These are phyloP conservation scores for Phaonia tiefii DNA, from an alignment of 2,888 invertebrate species.

Conservation along the genomic window DNA sequence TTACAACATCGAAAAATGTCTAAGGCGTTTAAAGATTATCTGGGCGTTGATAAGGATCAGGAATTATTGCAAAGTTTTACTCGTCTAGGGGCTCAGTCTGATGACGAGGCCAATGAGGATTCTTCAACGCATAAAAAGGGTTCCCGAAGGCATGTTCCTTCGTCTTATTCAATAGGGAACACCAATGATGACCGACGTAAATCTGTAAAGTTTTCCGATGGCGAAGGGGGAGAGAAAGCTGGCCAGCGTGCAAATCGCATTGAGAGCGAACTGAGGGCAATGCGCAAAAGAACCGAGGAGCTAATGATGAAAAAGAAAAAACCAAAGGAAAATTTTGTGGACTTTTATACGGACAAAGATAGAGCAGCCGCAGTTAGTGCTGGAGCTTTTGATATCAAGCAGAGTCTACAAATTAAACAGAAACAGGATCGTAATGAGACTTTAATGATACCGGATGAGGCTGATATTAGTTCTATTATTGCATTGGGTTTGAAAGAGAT, in stretches of 20 bases:
- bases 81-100: constrained; percentile 84
- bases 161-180: constrained; percentile 63
- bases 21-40: constrained; percentile 83
- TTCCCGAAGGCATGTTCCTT: constrained; percentile 33
- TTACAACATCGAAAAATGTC: constrained; percentile 71
- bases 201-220: constrained; percentile 69
- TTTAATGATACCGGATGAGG: constrained; percentile 88
- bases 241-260: constrained; percentile 73
- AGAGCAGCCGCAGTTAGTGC: constrained; percentile 92
- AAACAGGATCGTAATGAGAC: constrained; percentile 88
- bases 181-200: constrained; percentile 65
- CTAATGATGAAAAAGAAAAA: constrained; percentile 76
- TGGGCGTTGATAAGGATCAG: constrained; percentile 86
- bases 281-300: constrained; percentile 74
- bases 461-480: constrained; percentile 88
- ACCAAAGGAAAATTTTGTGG: constrained; percentile 82
- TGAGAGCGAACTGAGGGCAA: constrained; percentile 73
- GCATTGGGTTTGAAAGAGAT: constrained; percentile 89
- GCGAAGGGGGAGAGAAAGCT: constrained; percentile 60
- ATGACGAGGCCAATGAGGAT: constrained; percentile 81
- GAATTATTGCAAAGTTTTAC: constrained; percentile 91
- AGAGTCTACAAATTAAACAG: constrained; percentile 89
- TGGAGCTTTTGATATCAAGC: constrained; percentile 90
- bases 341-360: constrained; percentile 94
- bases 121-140: constrained; percentile 62